Evolutionary conservation across 2,888 invertebrate genomes (phyloP), one percentile per base, ranked within the genome.

Genomic region (Nasonovia ribisnigri): DNA sequence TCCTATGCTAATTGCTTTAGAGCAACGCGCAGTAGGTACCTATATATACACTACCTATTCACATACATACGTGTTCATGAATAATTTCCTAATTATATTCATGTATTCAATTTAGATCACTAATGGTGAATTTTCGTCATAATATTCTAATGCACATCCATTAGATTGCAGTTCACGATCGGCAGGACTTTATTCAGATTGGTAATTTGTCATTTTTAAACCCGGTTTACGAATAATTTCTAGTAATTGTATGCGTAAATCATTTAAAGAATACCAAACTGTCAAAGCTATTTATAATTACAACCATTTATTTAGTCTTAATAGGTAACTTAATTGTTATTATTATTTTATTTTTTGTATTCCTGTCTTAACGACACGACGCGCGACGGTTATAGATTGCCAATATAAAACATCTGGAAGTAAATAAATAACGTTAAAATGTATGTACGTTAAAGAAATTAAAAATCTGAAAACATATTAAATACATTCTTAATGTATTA

Each of bases 11-110:
- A 90, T 90, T 77, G 36, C 48, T n/a, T 67, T 67, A 46, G 10
- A 51, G 26, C 16, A n/a, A 51, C 48, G 16, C 20, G 36, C 48
- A 13, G 13, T 67, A 20, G 60, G 60, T 88, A 54, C 54, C 54
- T 54, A 54, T 54, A 54, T 13, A 54, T 46, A 11, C 36, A 54
- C 5, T 36, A 51, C 13, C 3, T 88, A 48, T 36, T n/a, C 36
- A 29, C 36, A 29, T 54, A 16, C 26, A 20, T 48, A 36, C 67
- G 26, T 29, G 29, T 84, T 84, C 84, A 43, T 91, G 42, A 91
- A 91, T 91, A 91, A 91, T 54, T 84, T 84, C n/a, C 54, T 91
- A 54, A 84, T 84, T 54, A 91, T 29, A 84, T 84, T 84, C 84
- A 43, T 91, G 84, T 84, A 84, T 54, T 54, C n/a, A 84, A 91